Evolutionary conservation across 2,888 invertebrate species (phyloP).

Genomic region (Machimus rusticus): DNA sequence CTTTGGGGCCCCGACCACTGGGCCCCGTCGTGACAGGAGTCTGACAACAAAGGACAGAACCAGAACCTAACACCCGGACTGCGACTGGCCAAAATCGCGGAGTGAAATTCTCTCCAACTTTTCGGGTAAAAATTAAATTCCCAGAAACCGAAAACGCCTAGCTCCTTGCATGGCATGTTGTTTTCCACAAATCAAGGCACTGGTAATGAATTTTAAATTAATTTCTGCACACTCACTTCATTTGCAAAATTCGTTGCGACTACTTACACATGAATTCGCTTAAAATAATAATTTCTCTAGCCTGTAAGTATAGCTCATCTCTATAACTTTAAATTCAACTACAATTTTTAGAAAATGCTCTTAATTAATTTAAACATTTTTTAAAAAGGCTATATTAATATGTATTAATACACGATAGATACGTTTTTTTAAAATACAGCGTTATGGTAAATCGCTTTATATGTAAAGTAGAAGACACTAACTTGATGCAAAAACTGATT

Average conservation of each 20-base stretch:
- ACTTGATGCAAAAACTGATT: no score
- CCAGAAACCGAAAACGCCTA: neutral
- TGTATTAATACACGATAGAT: no score
- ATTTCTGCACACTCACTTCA: neutral
- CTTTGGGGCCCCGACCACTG: neutral
- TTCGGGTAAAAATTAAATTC: neutral
- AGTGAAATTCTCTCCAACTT: neutral
- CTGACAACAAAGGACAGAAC: conserved; percentile 9
- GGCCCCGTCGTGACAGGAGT: neutral
- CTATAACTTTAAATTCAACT: no score
- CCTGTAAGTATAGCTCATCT: no score
- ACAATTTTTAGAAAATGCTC: no score
- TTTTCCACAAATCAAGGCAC: neutral
- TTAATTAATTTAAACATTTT: no score
- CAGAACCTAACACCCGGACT: neutral
- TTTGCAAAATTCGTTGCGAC: neutral
- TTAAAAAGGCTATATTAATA: no score
- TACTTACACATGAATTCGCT: neutral
- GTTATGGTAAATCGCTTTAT: no score
- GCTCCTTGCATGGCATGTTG: neutral
- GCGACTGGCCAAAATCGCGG: neutral
- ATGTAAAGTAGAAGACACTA: no score
- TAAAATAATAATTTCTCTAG: neutral
- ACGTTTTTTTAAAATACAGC: no score
- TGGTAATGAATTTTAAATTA: neutral